A percentile compares a stretch with the other conserved stretches of the same genome.
These are phyloP conservation scores for Nesogale talazaci DNA, from an alignment of 2,113 vertebrate species.

Conservation along the genomic window DNA sequence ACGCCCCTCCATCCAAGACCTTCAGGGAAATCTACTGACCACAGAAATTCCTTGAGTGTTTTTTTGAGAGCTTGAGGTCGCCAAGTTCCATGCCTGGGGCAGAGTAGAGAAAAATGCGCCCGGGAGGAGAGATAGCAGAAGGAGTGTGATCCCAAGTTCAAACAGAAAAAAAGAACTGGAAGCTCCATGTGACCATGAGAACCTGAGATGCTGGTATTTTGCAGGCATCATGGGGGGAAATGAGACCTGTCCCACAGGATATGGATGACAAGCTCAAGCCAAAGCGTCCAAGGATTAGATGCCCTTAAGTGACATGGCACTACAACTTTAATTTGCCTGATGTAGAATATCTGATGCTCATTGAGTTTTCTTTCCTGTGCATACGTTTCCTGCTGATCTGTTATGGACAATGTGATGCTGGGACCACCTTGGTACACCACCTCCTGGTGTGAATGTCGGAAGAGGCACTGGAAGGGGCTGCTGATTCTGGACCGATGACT, in stretches of 20 bases:
- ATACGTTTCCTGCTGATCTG: not conserved
- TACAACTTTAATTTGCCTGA: not conserved
- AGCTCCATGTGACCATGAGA: slow-evolving; percentile 9
- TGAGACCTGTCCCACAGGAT: slow-evolving; percentile 39
- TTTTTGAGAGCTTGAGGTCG: not conserved
- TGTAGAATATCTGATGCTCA: not conserved
- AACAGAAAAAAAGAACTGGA: slow-evolving; percentile 13
- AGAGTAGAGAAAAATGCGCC: not conserved
- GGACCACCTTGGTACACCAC: slow-evolving; percentile 35
- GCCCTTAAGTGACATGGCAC: not conserved
- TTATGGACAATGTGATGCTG: not conserved
- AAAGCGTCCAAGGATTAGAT: slow-evolving; percentile 37
- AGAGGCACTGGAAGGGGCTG: slow-evolving; percentile 18
- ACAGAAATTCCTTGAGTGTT: not conserved
- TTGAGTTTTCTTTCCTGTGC: slow-evolving; percentile 26
- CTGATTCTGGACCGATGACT: slow-evolving; percentile 39
- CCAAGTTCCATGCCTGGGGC: not conserved
- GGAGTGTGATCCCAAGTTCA: not conserved
- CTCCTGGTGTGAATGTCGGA: slow-evolving; percentile 48
- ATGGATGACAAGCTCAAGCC: not conserved
- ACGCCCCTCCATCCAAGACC: not conserved
- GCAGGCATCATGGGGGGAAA: slow-evolving; percentile 12
- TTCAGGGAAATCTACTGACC: not conserved
- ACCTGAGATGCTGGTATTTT: slow-evolving; percentile 42
- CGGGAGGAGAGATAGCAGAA: not conserved